Percentiles rank a stretch among this genome's conserved stretches.
phyloP scores from a whole-genome alignment of 2,113 vertebrate genomes.

The Myotis brandtii region DNA sequence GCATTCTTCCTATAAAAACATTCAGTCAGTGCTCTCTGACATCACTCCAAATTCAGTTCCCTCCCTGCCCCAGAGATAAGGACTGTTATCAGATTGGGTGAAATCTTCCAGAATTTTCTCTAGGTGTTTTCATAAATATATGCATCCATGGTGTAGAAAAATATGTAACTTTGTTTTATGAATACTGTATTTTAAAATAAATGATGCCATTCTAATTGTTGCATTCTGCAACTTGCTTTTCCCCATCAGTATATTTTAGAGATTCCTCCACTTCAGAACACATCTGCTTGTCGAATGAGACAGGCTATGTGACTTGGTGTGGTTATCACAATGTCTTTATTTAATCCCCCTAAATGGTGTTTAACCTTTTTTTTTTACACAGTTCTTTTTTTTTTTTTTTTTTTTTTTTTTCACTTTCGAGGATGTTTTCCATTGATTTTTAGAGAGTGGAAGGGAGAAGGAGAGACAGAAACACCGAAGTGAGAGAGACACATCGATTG shows the following conservation, averaged over 20 bases:
- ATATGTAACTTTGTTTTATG: background rate
- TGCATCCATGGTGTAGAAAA: background rate
- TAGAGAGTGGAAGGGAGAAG: no score
- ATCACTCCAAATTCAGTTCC: background rate
- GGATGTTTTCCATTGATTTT: no score
- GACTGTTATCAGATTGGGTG: background rate
- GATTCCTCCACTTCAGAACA: background rate
- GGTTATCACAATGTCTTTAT: background rate
- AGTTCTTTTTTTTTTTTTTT: background rate
- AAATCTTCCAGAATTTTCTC: slow-evolving; percentile 22
- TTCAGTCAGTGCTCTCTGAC: slow-evolving; percentile 18
- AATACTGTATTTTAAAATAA: background rate
- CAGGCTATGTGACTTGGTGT: background rate
- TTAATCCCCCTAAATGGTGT: background rate
- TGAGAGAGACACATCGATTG: no score
- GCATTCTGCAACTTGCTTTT: background rate
- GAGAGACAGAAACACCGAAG: no score
- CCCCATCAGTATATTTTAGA: background rate
- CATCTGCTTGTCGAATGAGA: background rate
- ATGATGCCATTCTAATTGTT: background rate
- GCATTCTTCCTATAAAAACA: slow-evolving; percentile 26
- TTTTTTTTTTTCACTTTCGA: no score
- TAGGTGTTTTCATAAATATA: slow-evolving; percentile 2
- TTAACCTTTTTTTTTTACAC: background rate
- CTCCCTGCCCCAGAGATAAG: background rate